Conservation (phyloP, 2,797 vertebrate genomes). For the Malurus leucopterus region DNA sequence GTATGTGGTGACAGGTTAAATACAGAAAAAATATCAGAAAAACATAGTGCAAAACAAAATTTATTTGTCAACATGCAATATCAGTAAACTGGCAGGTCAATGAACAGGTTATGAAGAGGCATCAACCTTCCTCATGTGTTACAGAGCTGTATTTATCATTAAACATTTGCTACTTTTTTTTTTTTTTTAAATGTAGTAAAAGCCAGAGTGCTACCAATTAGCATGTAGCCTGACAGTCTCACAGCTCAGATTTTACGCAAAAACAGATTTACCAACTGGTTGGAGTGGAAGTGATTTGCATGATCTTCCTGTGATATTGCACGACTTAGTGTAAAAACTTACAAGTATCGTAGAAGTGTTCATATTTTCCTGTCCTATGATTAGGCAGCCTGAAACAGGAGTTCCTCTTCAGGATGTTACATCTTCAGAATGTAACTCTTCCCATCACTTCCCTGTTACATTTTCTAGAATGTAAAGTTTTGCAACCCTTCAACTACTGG, state of each 20-base stretch:
- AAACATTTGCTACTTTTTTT: fast-evolving
- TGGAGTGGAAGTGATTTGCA: not conserved
- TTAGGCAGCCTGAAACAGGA: not conserved
- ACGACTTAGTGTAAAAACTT: not conserved
- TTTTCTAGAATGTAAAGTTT: not conserved
- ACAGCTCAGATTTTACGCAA: not conserved
- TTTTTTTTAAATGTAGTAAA: not conserved
- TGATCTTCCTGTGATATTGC: not conserved
- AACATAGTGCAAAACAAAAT: not conserved
- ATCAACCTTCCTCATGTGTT: not conserved
- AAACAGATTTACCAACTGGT: not conserved
- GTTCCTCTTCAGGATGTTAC: not conserved
- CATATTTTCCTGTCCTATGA: not conserved
- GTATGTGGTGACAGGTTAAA: not conserved
- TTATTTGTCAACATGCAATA: not conserved
- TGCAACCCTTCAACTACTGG: not conserved
- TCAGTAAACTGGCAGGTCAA: not conserved
- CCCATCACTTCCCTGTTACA: not conserved
- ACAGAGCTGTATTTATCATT: not conserved
- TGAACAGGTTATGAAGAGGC: not conserved
- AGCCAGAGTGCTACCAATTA: not conserved
- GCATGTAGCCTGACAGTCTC: not conserved
- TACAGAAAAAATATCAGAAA: not conserved
- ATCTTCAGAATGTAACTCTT: not conserved
- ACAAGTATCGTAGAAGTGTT: not conserved